Evolutionary conservation across 2,888 invertebrate species (phyloP).

Genomic region (Orchesella flavescens): DNA sequence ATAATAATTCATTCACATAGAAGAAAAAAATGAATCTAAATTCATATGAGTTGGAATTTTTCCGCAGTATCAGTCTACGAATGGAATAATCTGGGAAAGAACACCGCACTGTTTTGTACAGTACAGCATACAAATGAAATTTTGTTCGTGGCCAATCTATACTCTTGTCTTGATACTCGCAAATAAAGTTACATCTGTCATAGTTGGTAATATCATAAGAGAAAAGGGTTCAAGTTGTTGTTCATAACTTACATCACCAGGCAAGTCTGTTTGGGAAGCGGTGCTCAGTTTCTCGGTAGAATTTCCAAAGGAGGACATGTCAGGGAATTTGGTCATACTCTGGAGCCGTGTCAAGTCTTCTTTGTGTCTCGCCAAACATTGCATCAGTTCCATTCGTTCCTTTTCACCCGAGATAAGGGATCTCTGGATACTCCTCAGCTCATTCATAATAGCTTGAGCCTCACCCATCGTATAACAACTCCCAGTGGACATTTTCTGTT

Average conservation of each 20-base stretch:
- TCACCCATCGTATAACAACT: conserved; percentile 94
- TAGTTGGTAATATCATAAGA: too few relatives aligned
- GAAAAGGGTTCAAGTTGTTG: too few relatives aligned
- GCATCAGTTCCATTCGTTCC: conserved; percentile 94
- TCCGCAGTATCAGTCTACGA: too few relatives aligned
- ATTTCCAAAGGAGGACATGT: conserved; percentile 81
- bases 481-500: conserved; percentile 88
- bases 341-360: conserved; percentile 92
- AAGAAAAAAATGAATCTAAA: conserved; percentile 13
- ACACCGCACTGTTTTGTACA: too few relatives aligned
- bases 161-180: too few relatives aligned
- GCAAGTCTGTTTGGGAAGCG: conserved; percentile 95
- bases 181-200: too few relatives aligned
- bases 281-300: conserved; percentile 92
- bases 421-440: conserved; percentile 93
- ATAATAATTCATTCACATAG: neutral
- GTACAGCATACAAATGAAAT: too few relatives aligned
- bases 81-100: too few relatives aligned
- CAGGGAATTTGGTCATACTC: conserved; percentile 81
- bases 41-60: neutral
- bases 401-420: conserved; percentile 92
- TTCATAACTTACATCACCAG: conserved; percentile 81
- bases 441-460: conserved; percentile 96
- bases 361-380: conserved; percentile 92
- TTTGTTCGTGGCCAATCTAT: too few relatives aligned